Evolutionary conservation across 1,140 invertebrate species (phyloP).

Genomic region (Aradophagus sp.): DNA sequence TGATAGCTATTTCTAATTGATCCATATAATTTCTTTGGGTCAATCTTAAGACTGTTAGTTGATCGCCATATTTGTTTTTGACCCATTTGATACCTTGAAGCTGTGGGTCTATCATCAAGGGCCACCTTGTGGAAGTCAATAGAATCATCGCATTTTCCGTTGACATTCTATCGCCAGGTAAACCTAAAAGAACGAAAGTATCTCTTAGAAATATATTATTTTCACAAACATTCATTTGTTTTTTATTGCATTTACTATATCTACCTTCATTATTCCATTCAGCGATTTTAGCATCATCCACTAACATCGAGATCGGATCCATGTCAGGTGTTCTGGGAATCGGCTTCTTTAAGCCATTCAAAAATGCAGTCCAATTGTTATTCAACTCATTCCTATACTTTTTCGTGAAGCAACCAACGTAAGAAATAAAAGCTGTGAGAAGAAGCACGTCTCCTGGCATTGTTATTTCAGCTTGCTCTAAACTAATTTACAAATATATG

Average conservation of each 20-base stretch:
- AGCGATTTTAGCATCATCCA: constrained; percentile 93
- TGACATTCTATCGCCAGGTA: constrained; percentile 94
- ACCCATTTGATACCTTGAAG: constrained; percentile 97
- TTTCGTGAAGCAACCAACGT: constrained; percentile 94
- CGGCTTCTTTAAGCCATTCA: constrained; percentile 78
- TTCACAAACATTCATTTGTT: too few relatives aligned
- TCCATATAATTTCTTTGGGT: constrained; percentile 90
- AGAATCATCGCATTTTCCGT: constrained; percentile 96
- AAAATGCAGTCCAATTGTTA: constrained; percentile 85
- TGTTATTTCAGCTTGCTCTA: constrained; percentile 80
- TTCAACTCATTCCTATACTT: constrained; percentile 87
- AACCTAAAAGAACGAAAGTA: constrained; percentile 66
- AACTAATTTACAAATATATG: too few relatives aligned
- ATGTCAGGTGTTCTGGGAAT: constrained; percentile 87
- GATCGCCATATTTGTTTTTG: constrained; percentile 85
- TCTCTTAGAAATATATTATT: too few relatives aligned
- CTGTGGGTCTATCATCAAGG: constrained; percentile 96
- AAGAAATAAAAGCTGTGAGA: constrained; percentile 95
- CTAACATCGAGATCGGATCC: constrained; percentile 88
- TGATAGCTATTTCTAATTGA: constrained; percentile 86
- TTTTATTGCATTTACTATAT: background rate
- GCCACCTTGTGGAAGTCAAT: constrained; percentile 92
- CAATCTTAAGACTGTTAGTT: constrained; percentile 84
- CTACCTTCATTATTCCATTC: constrained; percentile 93
- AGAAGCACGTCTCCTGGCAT: constrained; percentile 92